phyloP scores from a whole-genome alignment of 2,113 vertebrate species.

The Lethenteron reissneri region DNA sequence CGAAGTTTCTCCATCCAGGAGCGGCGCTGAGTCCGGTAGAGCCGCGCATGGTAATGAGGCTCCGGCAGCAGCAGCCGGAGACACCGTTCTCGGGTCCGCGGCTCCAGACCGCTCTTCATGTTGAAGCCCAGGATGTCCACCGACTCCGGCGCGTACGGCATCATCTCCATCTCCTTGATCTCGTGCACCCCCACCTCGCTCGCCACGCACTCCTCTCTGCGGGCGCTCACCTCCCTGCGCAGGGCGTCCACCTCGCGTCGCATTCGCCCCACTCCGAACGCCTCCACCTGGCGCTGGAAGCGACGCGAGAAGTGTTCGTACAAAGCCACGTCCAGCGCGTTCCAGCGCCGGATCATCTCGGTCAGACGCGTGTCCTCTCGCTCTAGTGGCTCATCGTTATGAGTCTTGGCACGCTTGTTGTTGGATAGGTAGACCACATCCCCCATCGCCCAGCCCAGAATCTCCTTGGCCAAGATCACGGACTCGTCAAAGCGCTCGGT shows the following conservation, averaged over 20 bases:
- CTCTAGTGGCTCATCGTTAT: no score
- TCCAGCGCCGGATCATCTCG: slow-evolving; percentile 42
- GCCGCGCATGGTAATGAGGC: not conserved
- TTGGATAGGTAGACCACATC: slow-evolving; percentile 50
- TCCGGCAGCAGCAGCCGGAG: not conserved
- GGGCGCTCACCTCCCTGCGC: slow-evolving; percentile 8
- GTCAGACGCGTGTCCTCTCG: slow-evolving; percentile 6
- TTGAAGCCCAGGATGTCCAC: not conserved
- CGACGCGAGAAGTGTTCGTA: slow-evolving; percentile 49
- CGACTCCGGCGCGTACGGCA: not conserved
- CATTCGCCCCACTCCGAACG: slow-evolving; percentile 32
- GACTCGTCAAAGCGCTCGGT: slow-evolving; percentile 67
- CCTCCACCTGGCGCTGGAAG: slow-evolving; percentile 43
- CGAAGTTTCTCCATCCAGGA: no score
- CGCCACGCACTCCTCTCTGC: no score
- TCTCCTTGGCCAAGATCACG: slow-evolving; percentile 50
- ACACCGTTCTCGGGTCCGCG: not conserved
- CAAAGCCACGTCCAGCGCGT: slow-evolving; percentile 51
- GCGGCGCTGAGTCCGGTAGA: not conserved
- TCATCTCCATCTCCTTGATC: not conserved
- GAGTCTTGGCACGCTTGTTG: slow-evolving; percentile 28
- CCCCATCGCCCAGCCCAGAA: slow-evolving; percentile 55
- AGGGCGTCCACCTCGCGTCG: slow-evolving; percentile 31
- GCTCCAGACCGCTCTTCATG: not conserved
- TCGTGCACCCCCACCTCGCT: not conserved